Conservation (phyloP, 2,888 invertebrate species). For the Mystacides longicornis region DNA sequence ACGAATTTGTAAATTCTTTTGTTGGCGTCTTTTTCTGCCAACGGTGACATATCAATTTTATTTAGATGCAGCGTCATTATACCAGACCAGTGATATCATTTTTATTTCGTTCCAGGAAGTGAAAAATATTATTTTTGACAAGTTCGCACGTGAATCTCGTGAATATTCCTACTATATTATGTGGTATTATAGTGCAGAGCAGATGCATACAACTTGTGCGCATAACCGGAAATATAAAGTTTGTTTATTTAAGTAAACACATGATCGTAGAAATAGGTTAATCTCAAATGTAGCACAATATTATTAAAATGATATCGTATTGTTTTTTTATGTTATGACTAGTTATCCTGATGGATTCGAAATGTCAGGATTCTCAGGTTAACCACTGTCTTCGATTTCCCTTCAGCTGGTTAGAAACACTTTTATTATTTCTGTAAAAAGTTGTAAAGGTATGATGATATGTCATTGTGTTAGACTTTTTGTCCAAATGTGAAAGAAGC, state of each 20-base stretch:
- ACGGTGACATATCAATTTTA: conserved; percentile 20
- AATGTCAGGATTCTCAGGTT: too few species aligned
- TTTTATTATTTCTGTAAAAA: too few species aligned
- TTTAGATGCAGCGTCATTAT: background rate
- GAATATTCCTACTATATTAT: background rate
- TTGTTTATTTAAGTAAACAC: conserved; percentile 1
- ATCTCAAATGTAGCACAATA: too few species aligned
- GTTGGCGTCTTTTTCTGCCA: conserved; percentile 6
- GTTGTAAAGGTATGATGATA: too few species aligned
- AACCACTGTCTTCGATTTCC: too few species aligned
- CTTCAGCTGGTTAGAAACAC: too few species aligned
- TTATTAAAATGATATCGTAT: too few species aligned
- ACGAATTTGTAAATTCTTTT: conserved; percentile 10
- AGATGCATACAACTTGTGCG: conserved; percentile 1
- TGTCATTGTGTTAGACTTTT: too few species aligned
- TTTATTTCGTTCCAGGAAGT: conserved; percentile 19
- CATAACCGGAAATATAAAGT: conserved; percentile 14
- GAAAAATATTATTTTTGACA: conserved; percentile 12
- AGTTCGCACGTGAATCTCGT: conserved; percentile 18
- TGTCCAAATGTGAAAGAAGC: too few species aligned
- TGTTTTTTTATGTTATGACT: too few species aligned
- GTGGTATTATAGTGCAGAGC: background rate
- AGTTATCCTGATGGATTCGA: too few species aligned
- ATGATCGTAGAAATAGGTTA: too few species aligned
- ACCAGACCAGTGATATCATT: conserved; percentile 2